These are phyloP conservation scores for Ochropleura leucogaster DNA, from an alignment of 2,888 invertebrate species.

Conservation along the genomic window DNA sequence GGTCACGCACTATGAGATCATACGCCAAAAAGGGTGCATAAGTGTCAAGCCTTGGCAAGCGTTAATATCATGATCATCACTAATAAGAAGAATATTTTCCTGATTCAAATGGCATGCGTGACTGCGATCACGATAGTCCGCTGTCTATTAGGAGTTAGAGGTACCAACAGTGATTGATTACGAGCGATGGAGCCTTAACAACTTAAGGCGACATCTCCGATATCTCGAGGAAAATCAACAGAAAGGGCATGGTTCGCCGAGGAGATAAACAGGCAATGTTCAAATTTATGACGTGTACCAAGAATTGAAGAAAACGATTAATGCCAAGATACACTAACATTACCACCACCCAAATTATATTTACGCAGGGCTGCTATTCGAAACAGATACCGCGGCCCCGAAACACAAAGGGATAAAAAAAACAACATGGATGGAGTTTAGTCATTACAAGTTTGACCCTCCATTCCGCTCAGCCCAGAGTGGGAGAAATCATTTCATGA, in stretches of 20 bases:
- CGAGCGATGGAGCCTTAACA: constrained; percentile 5
- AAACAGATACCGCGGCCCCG: too few relatives aligned
- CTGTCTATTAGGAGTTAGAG: constrained; percentile 14
- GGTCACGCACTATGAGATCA: constrained; percentile 61
- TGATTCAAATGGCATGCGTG: constrained; percentile 47
- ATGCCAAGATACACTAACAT: background rate
- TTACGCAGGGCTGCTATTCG: too few relatives aligned
- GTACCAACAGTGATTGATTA: constrained; percentile 37
- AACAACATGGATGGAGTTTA: too few relatives aligned
- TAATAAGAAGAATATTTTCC: constrained; percentile 36
- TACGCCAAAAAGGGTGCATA: constrained; percentile 10
- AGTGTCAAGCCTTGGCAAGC: background rate
- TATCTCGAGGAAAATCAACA: constrained; percentile 27
- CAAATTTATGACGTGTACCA: background rate
- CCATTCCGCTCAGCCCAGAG: too few relatives aligned
- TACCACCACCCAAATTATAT: background rate
- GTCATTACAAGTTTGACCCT: too few relatives aligned
- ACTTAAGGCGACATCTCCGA: constrained; percentile 22
- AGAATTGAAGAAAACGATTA: background rate
- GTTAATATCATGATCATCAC: constrained; percentile 24
- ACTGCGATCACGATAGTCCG: constrained; percentile 38
- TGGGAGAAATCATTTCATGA: too few relatives aligned
- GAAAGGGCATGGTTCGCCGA: constrained; percentile 5
- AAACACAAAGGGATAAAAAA: too few relatives aligned
- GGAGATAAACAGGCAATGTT: constrained; percentile 2